Conservation (phyloP, 1,140 invertebrate genomes). For the Bombus soroeensis region DNA sequence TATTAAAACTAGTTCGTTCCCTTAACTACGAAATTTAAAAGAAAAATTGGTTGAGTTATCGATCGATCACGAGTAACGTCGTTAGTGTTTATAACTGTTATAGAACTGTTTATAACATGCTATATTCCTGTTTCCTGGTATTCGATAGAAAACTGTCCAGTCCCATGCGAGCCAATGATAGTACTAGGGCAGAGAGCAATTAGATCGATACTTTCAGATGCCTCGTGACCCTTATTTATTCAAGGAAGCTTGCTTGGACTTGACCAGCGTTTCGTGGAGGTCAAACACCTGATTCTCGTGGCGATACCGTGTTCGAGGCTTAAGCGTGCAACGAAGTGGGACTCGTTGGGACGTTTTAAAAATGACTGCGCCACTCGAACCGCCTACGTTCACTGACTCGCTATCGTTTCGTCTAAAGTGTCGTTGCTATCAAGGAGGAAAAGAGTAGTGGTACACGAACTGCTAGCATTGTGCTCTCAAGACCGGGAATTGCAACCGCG, state of each 20-base stretch:
- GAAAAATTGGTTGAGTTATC: background rate
- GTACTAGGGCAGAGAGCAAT: background rate
- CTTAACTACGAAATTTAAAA: background rate
- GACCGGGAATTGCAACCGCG: conserved; percentile 12
- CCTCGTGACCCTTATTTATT: conserved; percentile 23
- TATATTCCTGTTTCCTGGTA: too few relatives aligned
- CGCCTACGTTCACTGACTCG: conserved; percentile 3
- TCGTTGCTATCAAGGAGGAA: conserved; percentile 13
- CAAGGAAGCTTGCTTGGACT: background rate
- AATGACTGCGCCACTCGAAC: conserved; percentile 11
- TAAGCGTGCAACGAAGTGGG: background rate
- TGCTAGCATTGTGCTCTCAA: background rate
- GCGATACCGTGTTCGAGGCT: conserved; percentile 1
- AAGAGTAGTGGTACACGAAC: conserved; percentile 23
- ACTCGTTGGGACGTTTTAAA: conserved; percentile 7
- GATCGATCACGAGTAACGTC: background rate
- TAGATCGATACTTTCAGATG: conserved; percentile 9
- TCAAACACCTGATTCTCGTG: conserved; percentile 15
- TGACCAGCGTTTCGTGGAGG: background rate
- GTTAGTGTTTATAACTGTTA: background rate
- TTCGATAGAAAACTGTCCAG: background rate
- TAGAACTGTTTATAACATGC: too few relatives aligned
- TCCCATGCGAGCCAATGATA: background rate
- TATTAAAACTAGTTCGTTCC: background rate
- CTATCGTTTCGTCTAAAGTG: conserved; percentile 32